Evolutionary conservation across 2,113 vertebrate species (phyloP).

Genomic region (Boleophthalmus pectinirostris): DNA sequence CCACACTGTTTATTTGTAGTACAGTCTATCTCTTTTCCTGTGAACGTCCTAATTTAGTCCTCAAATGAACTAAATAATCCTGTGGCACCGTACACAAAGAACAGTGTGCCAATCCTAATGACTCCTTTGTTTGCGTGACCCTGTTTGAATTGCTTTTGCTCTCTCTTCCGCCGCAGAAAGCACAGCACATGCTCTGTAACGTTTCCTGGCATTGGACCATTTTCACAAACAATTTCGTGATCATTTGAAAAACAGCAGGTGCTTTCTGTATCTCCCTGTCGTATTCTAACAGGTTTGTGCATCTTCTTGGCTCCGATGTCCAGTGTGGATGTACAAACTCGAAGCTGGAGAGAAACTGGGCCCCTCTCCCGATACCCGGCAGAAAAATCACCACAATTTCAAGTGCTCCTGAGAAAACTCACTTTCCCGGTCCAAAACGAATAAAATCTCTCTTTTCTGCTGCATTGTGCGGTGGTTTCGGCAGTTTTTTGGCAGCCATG

Average conservation of each 20-base stretch:
- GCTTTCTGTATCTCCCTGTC: background rate
- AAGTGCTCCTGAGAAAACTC: conserved; percentile 23
- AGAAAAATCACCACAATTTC: conserved; percentile 37
- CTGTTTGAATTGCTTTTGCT: conserved; percentile 24
- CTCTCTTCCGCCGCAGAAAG: background rate
- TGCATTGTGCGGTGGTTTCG: conserved; percentile 39
- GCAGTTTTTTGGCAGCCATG: conserved; percentile 41
- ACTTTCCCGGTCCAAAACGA: conserved; percentile 9
- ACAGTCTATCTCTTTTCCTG: background rate
- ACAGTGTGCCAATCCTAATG: conserved; percentile 4
- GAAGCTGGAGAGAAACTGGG: conserved; percentile 20
- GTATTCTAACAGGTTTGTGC: background rate
- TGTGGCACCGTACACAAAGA: conserved; percentile 3
- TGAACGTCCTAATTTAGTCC: conserved; percentile 13
- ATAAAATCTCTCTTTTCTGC: conserved; percentile 30
- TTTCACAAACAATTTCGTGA: conserved; percentile 1
- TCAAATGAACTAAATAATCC: conserved; percentile 13
- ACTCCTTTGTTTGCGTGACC: conserved; percentile 23
- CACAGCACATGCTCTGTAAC: background rate
- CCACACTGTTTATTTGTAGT: no score
- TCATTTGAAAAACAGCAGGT: conserved; percentile 5
- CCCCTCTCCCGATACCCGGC: conserved; percentile 43
- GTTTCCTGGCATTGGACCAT: conserved; percentile 3
- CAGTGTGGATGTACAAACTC: conserved; percentile 26
- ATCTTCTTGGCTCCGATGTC: conserved; percentile 29